phyloP scores from a whole-genome alignment of 2,888 invertebrate species.

The Heterodera filipjevi region DNA sequence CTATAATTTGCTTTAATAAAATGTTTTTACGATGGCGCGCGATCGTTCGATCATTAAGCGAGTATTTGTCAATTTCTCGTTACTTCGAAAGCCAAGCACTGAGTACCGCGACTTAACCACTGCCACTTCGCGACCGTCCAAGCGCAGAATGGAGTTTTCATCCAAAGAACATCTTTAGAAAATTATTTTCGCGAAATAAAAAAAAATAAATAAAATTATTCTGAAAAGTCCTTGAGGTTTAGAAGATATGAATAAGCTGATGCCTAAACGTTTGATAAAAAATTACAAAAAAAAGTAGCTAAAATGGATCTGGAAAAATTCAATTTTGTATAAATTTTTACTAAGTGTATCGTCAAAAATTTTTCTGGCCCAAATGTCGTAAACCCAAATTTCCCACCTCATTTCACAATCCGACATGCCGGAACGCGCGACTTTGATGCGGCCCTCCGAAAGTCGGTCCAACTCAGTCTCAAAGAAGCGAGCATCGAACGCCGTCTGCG shows the following conservation, averaged over 20 bases:
- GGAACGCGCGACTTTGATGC: not conserved
- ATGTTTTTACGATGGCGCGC: not conserved
- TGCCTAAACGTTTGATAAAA: too few species aligned
- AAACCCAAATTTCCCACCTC: not conserved
- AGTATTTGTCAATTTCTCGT: not conserved
- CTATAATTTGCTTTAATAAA: too few species aligned
- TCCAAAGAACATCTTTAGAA: not conserved
- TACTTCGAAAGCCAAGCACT: not conserved
- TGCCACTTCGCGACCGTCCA: slow-evolving; percentile 1
- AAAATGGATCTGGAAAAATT: too few species aligned
- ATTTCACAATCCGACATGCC: not conserved
- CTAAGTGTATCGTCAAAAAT: too few species aligned
- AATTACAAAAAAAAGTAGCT: too few species aligned
- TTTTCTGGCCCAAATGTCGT: too few species aligned
- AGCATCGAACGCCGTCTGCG: not conserved
- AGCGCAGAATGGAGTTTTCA: not conserved
- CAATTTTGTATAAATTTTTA: too few species aligned
- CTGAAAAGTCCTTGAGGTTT: too few species aligned
- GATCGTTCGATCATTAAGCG: not conserved
- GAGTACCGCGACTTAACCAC: not conserved
- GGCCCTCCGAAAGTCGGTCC: not conserved
- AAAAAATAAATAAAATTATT: too few species aligned
- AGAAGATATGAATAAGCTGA: too few species aligned
- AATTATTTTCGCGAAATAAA: not conserved
- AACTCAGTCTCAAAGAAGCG: not conserved